Evolutionary conservation across 2,888 invertebrate genomes (phyloP).

Genomic region (Agriopis aurantiaria): DNA sequence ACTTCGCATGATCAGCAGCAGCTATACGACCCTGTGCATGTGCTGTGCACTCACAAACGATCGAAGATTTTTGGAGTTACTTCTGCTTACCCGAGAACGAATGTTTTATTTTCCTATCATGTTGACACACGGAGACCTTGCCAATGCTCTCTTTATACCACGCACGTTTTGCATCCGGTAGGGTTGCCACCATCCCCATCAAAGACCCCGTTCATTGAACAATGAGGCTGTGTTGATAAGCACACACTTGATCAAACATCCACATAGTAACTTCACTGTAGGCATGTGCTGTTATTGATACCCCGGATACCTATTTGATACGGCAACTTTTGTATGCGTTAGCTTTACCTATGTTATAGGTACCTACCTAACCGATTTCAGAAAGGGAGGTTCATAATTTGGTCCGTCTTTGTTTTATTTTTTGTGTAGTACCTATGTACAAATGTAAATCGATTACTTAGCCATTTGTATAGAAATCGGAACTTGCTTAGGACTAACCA

Average conservation of each 20-base stretch:
- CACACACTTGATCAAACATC: conserved; percentile 81
- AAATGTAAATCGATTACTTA: too few species aligned
- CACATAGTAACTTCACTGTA: conserved; percentile 42
- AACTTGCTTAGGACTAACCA: too few species aligned
- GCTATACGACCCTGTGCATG: too few species aligned
- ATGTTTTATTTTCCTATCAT: conserved; percentile 19
- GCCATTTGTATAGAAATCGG: too few species aligned
- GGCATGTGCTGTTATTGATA: conserved; percentile 15
- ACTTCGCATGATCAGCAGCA: too few species aligned
- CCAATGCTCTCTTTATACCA: conserved; percentile 48
- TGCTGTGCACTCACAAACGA: too few species aligned
- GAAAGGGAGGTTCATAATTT: not conserved
- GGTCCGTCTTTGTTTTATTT: not conserved
- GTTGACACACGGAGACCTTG: conserved; percentile 45
- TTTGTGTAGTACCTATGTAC: too few species aligned
- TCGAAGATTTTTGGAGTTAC: too few species aligned
- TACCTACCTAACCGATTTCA: not conserved
- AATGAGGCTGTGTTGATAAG: conserved; percentile 71
- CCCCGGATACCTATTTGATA: conserved; percentile 16
- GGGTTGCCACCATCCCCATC: conserved; percentile 57
- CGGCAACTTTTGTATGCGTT: conserved; percentile 1
- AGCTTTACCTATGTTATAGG: not conserved
- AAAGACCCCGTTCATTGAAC: conserved; percentile 70
- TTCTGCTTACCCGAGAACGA: not conserved
- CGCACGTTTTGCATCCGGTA: conserved; percentile 64